phyloP scores from a whole-genome alignment of 2,888 invertebrate genomes.

The Uropetala carovei region DNA sequence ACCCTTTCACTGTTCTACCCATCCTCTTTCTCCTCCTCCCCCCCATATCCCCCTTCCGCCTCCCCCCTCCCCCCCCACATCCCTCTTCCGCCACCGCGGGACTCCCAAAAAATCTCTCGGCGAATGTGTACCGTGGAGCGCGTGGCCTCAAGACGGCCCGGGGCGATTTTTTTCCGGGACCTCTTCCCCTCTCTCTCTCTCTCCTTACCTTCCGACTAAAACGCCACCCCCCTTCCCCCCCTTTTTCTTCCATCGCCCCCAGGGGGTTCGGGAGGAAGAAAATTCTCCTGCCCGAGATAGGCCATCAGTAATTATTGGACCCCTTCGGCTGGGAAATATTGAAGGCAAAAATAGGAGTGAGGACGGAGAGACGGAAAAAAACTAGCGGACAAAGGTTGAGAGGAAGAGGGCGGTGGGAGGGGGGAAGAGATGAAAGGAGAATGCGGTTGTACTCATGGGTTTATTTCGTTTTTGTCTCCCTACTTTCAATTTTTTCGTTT shows the following conservation, averaged over 20 bases:
- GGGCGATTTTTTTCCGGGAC: not conserved
- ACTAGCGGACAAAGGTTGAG: not conserved
- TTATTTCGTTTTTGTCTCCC: too few species aligned
- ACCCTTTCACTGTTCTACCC: not conserved
- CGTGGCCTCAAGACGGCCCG: not conserved
- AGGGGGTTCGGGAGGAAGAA: not conserved
- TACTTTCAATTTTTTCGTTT: too few species aligned
- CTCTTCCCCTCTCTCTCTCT: not conserved
- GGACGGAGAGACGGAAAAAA: not conserved
- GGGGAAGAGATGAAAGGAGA: too few species aligned
- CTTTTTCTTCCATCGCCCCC: not conserved
- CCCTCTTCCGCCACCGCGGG: not conserved
- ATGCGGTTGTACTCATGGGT: too few species aligned
- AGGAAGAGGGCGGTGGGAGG: too few species aligned
- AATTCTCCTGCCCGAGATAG: constrained; percentile 28
- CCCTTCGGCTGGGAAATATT: constrained; percentile 29
- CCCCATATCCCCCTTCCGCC: not conserved
- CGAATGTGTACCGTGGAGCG: constrained; percentile 13
- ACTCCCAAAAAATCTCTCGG: not conserved
- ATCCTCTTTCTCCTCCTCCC: constrained; percentile 4
- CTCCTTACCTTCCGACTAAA: not conserved
- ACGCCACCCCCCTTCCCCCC: not conserved
- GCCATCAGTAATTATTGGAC: constrained; percentile 61
- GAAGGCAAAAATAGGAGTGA: constrained; percentile 4
- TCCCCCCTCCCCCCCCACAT: not conserved